These are phyloP conservation scores for Vulpes lagopus DNA, from an alignment of 2,113 vertebrate genomes.

Conservation along the genomic window DNA sequence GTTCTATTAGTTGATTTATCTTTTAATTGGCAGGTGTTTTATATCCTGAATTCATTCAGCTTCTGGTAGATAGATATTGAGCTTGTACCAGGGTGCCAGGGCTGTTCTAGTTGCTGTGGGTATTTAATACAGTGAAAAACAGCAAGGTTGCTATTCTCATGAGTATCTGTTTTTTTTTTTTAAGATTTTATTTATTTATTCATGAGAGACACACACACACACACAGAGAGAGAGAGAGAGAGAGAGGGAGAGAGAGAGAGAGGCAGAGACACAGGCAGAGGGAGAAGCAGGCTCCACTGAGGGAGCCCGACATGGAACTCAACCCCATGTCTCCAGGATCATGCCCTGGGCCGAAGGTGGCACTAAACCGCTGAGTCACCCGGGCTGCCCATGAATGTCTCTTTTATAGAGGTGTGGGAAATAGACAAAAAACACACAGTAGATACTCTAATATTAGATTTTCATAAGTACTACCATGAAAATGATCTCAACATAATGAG, in stretches of 20 bases:
- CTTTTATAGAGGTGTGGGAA: neutral
- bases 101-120: neutral
- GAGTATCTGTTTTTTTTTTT: neutral
- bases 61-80: neutral
- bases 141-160: neutral
- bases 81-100: neutral
- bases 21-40: neutral
- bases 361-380: too few species aligned
- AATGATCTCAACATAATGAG: neutral
- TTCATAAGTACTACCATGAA: neutral
- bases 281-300: too few species aligned
- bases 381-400: neutral
- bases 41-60: neutral
- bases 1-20: neutral
- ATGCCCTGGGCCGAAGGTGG: too few species aligned
- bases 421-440: neutral
- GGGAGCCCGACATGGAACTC: too few species aligned
- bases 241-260: too few species aligned
- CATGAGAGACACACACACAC: too few species aligned
- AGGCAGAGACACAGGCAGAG: too few species aligned
- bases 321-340: too few species aligned
- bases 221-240: too few species aligned
- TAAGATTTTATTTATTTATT: too few species aligned
- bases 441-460: neutral
- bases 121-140: neutral